A percentile compares a stretch with the other conserved stretches of the same genome.
Evolutionary conservation across 2,888 invertebrate species (phyloP).

Genomic region (Orthonychiurus folsomi): DNA sequence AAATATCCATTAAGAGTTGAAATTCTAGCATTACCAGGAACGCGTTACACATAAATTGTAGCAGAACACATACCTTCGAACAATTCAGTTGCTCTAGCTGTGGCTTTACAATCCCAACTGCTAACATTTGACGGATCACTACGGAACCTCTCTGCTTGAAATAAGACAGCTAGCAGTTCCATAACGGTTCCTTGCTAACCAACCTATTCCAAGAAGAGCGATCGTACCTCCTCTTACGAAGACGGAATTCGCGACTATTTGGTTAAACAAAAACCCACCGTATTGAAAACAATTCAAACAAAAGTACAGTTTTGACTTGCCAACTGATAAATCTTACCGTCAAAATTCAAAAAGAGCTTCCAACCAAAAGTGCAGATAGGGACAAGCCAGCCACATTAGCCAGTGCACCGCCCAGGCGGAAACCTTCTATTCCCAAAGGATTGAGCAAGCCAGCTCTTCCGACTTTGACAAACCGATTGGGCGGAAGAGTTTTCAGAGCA

Average conservation of each 20-base stretch:
- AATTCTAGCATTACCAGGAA: too few species aligned
- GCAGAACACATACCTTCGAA: not conserved
- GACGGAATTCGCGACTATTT: conserved; percentile 4
- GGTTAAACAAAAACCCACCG: too few species aligned
- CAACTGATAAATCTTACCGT: conserved; percentile 3
- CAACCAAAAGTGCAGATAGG: conserved; percentile 4
- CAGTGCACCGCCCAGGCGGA: not conserved
- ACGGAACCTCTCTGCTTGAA: not conserved
- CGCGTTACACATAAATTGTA: too few species aligned
- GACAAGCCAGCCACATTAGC: not conserved
- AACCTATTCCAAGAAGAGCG: too few species aligned
- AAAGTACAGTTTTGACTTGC: not conserved
- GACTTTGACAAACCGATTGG: not conserved
- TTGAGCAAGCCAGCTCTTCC: not conserved
- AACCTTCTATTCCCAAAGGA: not conserved
- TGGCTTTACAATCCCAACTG: not conserved
- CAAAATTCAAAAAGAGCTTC: conserved; percentile 5
- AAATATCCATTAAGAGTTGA: too few species aligned
- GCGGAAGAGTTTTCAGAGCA: not conserved
- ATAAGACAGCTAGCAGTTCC: not conserved
- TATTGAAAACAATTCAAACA: too few species aligned
- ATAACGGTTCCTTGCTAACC: not conserved
- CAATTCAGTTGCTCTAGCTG: not conserved
- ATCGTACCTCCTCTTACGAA: conserved; percentile 1
- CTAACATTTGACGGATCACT: not conserved